Conservation (phyloP, 1,140 invertebrate species). For the Rhizoglyphus robini region DNA sequence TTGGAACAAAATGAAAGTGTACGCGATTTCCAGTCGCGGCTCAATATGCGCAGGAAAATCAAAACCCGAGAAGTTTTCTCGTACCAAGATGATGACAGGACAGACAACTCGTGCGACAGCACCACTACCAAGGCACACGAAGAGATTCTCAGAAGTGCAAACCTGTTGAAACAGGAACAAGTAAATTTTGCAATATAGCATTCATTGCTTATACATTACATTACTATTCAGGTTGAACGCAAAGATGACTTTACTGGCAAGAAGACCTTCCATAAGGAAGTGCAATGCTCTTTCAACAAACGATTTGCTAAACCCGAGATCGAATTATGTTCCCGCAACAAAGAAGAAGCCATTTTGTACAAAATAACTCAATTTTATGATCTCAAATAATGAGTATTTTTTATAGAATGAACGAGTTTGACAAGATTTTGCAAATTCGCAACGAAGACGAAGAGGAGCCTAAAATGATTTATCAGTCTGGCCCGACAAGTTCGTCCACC, state of each 20-base stretch:
- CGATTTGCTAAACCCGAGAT: background rate
- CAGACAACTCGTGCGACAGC: conserved; percentile 13
- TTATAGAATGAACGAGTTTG: conserved; percentile 4
- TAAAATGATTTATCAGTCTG: background rate
- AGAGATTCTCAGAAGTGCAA: conserved; percentile 14
- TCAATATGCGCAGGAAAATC: background rate
- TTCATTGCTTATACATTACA: background rate
- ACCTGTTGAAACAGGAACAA: conserved; percentile 12
- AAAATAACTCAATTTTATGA: background rate
- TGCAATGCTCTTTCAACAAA: background rate
- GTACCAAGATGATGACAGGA: background rate
- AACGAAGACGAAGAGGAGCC: background rate
- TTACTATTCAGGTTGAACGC: background rate
- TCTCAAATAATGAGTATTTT: background rate
- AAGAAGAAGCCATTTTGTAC: conserved; percentile 1
- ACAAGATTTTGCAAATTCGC: background rate
- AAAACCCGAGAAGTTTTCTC: background rate
- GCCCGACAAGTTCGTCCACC: background rate
- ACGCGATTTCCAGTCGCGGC: conserved; percentile 8
- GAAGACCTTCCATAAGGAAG: background rate
- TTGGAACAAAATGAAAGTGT: conserved; percentile 5
- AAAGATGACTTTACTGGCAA: background rate
- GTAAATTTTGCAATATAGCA: background rate
- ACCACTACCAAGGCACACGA: conserved; percentile 16
- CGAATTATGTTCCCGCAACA: background rate